Evolutionary conservation across 2,797 vertebrate species (phyloP).

Genomic region (Helostoma temminkii): DNA sequence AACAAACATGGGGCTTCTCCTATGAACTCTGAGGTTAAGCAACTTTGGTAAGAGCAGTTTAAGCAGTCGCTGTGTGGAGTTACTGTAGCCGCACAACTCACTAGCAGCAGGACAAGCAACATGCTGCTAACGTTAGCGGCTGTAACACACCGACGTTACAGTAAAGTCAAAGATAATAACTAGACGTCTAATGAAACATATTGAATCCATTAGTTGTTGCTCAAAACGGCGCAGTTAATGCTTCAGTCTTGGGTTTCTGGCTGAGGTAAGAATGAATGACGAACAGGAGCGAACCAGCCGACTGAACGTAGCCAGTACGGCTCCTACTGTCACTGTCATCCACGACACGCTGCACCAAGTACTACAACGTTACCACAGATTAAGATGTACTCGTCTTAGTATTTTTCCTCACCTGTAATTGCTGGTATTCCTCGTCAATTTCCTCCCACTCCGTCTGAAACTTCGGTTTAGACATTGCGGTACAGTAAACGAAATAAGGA

Average conservation of each 20-base stretch:
- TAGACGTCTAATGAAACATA: background rate
- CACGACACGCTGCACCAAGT: constrained; percentile 9
- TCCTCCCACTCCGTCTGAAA: constrained; percentile 90
- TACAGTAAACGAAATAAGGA: background rate
- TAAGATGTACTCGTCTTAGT: background rate
- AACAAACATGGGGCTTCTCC: background rate
- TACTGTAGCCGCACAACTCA: constrained; percentile 30
- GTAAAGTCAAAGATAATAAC: background rate
- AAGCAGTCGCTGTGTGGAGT: background rate
- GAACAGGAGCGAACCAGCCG: constrained; percentile 30
- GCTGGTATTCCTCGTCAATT: constrained; percentile 92
- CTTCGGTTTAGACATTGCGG: constrained; percentile 86
- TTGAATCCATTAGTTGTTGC: background rate
- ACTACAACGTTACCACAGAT: fast-evolving
- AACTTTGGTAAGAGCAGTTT: constrained; percentile 15
- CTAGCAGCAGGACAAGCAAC: constrained; percentile 17
- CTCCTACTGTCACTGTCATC: constrained; percentile 37
- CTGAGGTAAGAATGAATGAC: constrained; percentile 61
- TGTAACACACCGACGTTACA: constrained; percentile 1
- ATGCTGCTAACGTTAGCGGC: constrained; percentile 60
- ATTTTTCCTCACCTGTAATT: constrained; percentile 88
- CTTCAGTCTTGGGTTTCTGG: constrained; percentile 8
- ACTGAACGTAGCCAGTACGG: constrained; percentile 34
- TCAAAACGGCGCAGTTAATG: background rate
- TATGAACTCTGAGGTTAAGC: background rate